These are phyloP conservation scores for Hirudo medicinalis DNA, from an alignment of 1,140 invertebrate species.

Conservation along the genomic window DNA sequence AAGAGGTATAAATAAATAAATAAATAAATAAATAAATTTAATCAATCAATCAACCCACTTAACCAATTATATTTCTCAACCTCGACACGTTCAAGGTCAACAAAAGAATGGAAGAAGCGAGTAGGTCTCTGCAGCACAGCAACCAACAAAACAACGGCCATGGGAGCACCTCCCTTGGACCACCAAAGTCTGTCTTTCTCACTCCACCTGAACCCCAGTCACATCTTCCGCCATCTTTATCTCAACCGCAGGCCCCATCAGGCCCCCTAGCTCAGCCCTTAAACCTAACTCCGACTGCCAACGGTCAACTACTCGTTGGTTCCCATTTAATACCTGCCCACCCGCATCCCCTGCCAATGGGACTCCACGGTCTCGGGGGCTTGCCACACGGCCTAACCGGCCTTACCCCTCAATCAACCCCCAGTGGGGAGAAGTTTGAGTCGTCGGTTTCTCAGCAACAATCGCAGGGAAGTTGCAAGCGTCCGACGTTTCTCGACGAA, in stretches of 20 bases:
- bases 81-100: not conserved
- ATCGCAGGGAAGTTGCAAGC: not conserved
- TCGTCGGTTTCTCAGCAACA: not conserved
- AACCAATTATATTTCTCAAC: not conserved
- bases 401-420: too few relatives aligned
- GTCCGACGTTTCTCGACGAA: not conserved
- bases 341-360: too few relatives aligned
- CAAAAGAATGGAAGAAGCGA: conserved; percentile 16
- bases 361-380: too few relatives aligned
- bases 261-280: not conserved
- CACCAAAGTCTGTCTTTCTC: conserved; percentile 3
- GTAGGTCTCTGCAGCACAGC: not conserved
- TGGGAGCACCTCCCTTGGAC: not conserved
- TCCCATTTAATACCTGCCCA: too few relatives aligned
- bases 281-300: too few relatives aligned
- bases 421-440: not conserved
- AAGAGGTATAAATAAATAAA: conserved; percentile 27
- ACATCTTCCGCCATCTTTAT: not conserved
- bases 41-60: not conserved
- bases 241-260: conserved; percentile 2
- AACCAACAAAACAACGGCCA: not conserved
- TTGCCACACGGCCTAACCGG: too few relatives aligned
- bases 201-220: not conserved
- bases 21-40: not conserved
- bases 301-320: too few relatives aligned